Percentiles rank a stretch among this genome's conserved stretches.
Evolutionary conservation across 2,888 invertebrate genomes (phyloP).

Genomic region (Xestoiulus laeticollis): DNA sequence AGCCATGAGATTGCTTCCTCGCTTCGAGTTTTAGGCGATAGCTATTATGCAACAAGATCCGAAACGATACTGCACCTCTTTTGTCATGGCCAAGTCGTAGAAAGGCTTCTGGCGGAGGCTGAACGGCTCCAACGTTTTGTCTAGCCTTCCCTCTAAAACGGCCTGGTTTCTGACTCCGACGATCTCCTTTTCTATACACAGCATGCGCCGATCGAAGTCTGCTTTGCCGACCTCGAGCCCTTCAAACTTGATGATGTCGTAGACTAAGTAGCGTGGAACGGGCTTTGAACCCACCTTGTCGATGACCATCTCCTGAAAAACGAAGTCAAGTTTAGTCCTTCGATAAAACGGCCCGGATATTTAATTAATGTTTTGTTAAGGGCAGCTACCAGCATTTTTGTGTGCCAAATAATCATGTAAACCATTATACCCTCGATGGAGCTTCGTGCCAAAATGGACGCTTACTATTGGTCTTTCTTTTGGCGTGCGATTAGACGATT

Average conservation of each 20-base stretch:
- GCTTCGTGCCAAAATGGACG: too few species aligned
- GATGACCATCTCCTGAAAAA: constrained; percentile 92
- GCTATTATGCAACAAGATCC: neutral
- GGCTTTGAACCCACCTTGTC: constrained; percentile 79
- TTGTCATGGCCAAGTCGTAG: constrained; percentile 75
- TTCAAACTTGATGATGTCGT: constrained; percentile 90
- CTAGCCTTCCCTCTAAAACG: constrained; percentile 78
- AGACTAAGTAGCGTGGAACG: constrained; percentile 90
- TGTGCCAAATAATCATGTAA: too few species aligned
- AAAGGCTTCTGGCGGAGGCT: constrained; percentile 90
- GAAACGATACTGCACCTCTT: constrained; percentile 49
- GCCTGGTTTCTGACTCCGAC: constrained; percentile 74
- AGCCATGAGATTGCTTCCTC: neutral
- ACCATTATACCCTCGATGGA: too few species aligned
- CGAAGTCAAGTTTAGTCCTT: neutral
- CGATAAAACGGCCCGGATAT: too few species aligned
- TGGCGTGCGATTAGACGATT: too few species aligned
- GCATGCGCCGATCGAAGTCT: constrained; percentile 80
- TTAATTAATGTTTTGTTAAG: too few species aligned
- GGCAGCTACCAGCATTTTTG: too few species aligned
- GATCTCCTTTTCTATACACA: constrained; percentile 74
- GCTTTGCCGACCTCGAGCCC: constrained; percentile 78
- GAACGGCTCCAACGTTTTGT: constrained; percentile 84
- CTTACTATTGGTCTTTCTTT: too few species aligned
- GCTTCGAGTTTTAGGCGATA: too few species aligned